Evolutionary conservation across 2,888 invertebrate species (phyloP), one percentile per base, ranked within the genome.

Genomic region (Cryptocheilus praepositus): DNA sequence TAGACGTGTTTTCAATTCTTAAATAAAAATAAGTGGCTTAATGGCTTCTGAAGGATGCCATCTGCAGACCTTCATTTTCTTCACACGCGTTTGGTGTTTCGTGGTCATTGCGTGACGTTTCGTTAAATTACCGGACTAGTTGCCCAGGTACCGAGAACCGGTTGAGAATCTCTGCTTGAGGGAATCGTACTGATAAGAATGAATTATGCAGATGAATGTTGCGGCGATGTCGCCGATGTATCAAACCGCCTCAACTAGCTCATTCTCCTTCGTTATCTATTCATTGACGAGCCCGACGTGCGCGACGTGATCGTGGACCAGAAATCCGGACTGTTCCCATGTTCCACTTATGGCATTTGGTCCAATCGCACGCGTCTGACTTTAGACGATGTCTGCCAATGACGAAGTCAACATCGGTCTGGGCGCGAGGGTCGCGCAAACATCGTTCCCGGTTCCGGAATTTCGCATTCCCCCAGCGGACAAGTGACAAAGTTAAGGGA

Each of bases 231-330:
- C 87, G 86, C 86, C 86, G 86, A 85, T 86, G 84, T 86, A 85
- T 87, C 84, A 85, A 83, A 83, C 83, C 80, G 86, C 79, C 83
- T 84, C 85, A 86, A 87, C 88, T 87, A 81, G 83, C 86, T 87
- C 86, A 87, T 87, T 87, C 86, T 84, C 83, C 86, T 86, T 87
- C 86, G 87, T 87, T 87, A 84, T 86, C 85, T 85, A 85, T 84
- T 88, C 88, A 87, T 88, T 88, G 86, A 85, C 86, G 81, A 83
- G 82, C 76, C 78, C 85, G 83, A 86, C 85, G 82, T 85, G 81
- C 78, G 80, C 84, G 80, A 85, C 83, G 82, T 84, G 85, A 85
- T 82, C 81, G 81, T 83, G 81, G 83, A 87, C 82, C 85, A 86
- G 84, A 86, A 87, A 87, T 87, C 87, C 85, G 83, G 83, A 80